Percentiles rank a stretch among this genome's conserved stretches.
phyloP scores from a whole-genome alignment of 2,888 invertebrate species.

The Orthonevra nobilis region DNA sequence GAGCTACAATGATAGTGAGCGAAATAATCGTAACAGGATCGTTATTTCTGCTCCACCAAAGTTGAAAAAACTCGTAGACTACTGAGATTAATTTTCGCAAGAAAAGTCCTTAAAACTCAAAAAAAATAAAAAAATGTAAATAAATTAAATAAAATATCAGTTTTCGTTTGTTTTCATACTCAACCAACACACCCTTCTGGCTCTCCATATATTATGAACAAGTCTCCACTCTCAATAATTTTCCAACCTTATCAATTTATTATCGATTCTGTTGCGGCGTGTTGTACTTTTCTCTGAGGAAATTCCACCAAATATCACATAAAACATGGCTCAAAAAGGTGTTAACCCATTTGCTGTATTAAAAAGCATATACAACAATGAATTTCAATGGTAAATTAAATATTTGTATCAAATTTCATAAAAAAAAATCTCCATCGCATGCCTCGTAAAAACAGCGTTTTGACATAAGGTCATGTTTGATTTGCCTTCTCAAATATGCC shows the following conservation, averaged over 20 bases:
- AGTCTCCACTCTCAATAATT: slow-evolving; percentile 37
- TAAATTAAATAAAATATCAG: background rate
- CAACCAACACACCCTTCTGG: slow-evolving; percentile 5
- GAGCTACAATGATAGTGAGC: slow-evolving; percentile 49
- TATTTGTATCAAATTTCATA: slow-evolving; percentile 6
- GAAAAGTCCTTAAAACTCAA: background rate
- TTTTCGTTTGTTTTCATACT: background rate
- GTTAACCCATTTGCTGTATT: slow-evolving; percentile 82
- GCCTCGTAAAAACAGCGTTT: background rate
- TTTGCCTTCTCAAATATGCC: slow-evolving; percentile 7
- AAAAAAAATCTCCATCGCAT: background rate
- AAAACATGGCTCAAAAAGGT: slow-evolving; percentile 83
- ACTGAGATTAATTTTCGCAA: slow-evolving; percentile 71
- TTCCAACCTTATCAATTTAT: no score
- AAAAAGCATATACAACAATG: slow-evolving; percentile 86
- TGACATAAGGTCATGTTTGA: slow-evolving; percentile 29
- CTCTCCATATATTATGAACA: background rate
- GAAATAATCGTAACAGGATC: slow-evolving; percentile 75
- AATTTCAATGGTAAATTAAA: slow-evolving; percentile 87
- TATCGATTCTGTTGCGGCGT: background rate
- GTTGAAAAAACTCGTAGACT: slow-evolving; percentile 78
- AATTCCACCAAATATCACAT: slow-evolving; percentile 24
- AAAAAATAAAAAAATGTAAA: slow-evolving; percentile 43
- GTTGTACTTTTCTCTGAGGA: slow-evolving; percentile 1
- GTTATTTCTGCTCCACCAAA: slow-evolving; percentile 79